Evolutionary conservation across 1,140 invertebrate species (phyloP).

Genomic region (Hypothenemus hampei): DNA sequence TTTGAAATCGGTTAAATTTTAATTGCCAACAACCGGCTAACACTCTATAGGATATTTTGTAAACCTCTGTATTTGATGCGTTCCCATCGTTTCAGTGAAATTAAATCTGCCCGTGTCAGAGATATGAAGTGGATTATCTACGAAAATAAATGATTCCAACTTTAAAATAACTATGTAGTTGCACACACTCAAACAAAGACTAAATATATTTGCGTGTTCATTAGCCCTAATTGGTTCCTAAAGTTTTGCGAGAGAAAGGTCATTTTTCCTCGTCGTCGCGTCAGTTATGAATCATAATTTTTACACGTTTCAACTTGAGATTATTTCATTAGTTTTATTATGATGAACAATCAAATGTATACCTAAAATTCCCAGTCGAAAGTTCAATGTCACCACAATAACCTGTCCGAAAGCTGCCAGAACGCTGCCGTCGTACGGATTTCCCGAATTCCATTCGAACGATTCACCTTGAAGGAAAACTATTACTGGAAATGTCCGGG

Average conservation of each 20-base stretch:
- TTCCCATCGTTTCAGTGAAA: neutral
- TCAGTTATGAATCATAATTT: too few species aligned
- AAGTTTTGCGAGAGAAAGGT: too few species aligned
- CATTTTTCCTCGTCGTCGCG: too few species aligned
- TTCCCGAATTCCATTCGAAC: slow-evolving; percentile 89
- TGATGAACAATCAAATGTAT: too few species aligned
- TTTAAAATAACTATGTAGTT: neutral
- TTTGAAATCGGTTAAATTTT: too few species aligned
- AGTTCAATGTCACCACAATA: slow-evolving; percentile 91
- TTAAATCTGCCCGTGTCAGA: neutral
- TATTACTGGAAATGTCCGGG: slow-evolving; percentile 55
- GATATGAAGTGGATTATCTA: neutral
- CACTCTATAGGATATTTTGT: too few species aligned
- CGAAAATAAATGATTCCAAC: neutral
- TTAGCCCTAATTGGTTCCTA: neutral
- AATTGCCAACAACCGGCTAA: too few species aligned
- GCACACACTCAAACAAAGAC: neutral
- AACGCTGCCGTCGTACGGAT: slow-evolving; percentile 85
- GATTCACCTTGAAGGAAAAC: slow-evolving; percentile 92
- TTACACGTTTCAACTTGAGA: neutral
- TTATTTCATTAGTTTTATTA: too few species aligned
- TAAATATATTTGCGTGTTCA: neutral
- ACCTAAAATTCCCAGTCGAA: slow-evolving; percentile 88
- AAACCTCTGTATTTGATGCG: too few species aligned
- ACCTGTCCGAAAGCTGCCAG: slow-evolving; percentile 83